Percentiles rank a stretch among this genome's conserved stretches.
Evolutionary conservation across 2,888 invertebrate species (phyloP).

Genomic region (Blomia tropicalis): DNA sequence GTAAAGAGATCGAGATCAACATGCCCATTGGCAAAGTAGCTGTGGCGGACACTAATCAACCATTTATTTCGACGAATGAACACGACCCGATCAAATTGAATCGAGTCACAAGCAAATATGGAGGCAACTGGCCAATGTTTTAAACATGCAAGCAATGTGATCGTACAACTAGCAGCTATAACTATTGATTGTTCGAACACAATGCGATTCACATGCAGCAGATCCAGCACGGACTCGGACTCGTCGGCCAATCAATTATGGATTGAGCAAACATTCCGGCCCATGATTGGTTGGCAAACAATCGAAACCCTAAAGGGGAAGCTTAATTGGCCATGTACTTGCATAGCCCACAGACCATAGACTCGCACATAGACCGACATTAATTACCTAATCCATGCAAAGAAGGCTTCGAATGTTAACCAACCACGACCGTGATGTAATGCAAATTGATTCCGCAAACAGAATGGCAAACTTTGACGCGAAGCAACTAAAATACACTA

Average conservation of each 20-base stretch:
- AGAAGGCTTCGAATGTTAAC: not conserved
- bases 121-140: not conserved
- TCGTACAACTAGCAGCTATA: not conserved
- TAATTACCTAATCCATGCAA: conserved; percentile 13
- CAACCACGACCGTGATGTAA: not conserved
- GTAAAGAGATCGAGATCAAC: not conserved
- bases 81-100: not conserved
- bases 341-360: not conserved
- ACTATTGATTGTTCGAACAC: not conserved
- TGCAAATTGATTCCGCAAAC: conserved; percentile 3
- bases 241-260: not conserved
- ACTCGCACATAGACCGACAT: not conserved
- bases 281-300: conserved; percentile 8
- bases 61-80: not conserved
- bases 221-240: too few relatives aligned
- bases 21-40: not conserved
- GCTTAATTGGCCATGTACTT: conserved; percentile 8
- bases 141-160: not conserved
- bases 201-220: conserved; percentile 12
- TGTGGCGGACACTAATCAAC: conserved; percentile 5
- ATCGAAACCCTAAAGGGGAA: too few relatives aligned
- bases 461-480: not conserved
- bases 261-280: conserved; percentile 8
- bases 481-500: too few relatives aligned
- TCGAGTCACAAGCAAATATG: not conserved